Base-by-base conservation (phyloP, 1,140 invertebrate genomes). In the Cherax quadricarinatus region DNA sequence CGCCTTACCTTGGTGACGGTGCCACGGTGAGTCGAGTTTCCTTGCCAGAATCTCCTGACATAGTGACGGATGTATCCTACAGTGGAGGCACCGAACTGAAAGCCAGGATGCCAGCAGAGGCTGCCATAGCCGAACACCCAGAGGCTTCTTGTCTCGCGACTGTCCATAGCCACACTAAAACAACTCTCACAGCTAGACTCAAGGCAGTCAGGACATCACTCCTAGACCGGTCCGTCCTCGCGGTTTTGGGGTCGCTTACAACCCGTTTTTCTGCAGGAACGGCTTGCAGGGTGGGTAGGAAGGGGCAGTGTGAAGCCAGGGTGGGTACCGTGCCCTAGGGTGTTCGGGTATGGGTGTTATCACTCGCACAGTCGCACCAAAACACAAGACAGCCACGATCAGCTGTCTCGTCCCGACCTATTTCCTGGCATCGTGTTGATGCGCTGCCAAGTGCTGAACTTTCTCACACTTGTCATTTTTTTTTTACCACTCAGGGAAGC, bases 61-160 rank as follows among this genome's bases (percentile, higher is more conserved):
- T 97, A 98, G 30, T 98, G 97, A 94, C 96, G 96, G 3, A 98
- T 96, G 93, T 96, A 97, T 12, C 98, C 98, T 14, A 96, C 96
- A 6, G 97, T 95, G 51, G 96, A 96, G 94, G 97, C 96, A 91
- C 96, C 95, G 94, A 96, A 98, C 89, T 97, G 96, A 94, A 98
- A 98, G 51, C 98, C 98, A 0, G 98, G 98, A 95, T 97, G 96
- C 98, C 98, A 98, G 95, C 97, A 98, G 5, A 98, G 94, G 1
- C 97, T 98, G 16, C 98, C 98, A 94, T 98, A 98, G 0, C 97
- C 98, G 94, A 98, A 98, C 21, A 98, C 96, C 98, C 97, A 98
- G 41, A 96, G 94, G 18, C 88, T 94, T 66, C 87, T 93, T 14
- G 82, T 93, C 82, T 91, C 91, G 60, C 88, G 84, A 9, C n/a